Evolutionary conservation across 2,113 vertebrate species (phyloP), one percentile per base, ranked within the genome.

Genomic region (Atrichornis clamosus): DNA sequence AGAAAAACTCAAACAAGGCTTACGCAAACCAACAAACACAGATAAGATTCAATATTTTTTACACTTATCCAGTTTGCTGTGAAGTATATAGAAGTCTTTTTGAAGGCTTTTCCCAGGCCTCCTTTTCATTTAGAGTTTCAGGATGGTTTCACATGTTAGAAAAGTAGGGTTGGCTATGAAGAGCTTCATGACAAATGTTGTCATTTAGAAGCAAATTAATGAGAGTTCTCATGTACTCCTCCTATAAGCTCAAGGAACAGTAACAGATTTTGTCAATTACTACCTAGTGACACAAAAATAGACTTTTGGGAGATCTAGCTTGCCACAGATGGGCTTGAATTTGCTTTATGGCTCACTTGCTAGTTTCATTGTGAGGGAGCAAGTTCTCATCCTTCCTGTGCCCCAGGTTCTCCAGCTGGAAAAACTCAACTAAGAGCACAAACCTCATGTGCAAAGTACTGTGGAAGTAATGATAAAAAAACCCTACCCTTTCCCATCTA

Each of bases 211-310:
- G 47, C 14, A 37, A 75, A 33, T 91, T 78, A 93, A 73, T 1
- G 2, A 37, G 33, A 60, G 15, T 94, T 93, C 65, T 79, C 49
- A 58, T 88, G 91, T 90, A 58, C 23, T 90, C 24, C 59, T 86
- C n/a, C n/a, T 65, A 65, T 18, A 76, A 81, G 75, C 21, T 63
- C 78, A 24, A 87, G 73, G 37, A 89, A 68, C 32, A 44, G 30
- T 64, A 65, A 78, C 58, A 95, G 52, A 94, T 87, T 95, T 94
- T 92, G 41, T 70, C 68, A 86, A 9, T 86, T 92, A 72, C 69
- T 52, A 72, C 41, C 60, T 64, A 89, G 69, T 78, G 64, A 87
- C 44, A 90, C 30, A 84, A 70, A 89, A 80, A 62, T 17, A 85
- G 74, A 47, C n/a, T n/a, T 44, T 67, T 75, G 35, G 91, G 73